Evolutionary conservation across 2,113 vertebrate genomes (phyloP).

Genomic region (Zosterops pallidus): DNA sequence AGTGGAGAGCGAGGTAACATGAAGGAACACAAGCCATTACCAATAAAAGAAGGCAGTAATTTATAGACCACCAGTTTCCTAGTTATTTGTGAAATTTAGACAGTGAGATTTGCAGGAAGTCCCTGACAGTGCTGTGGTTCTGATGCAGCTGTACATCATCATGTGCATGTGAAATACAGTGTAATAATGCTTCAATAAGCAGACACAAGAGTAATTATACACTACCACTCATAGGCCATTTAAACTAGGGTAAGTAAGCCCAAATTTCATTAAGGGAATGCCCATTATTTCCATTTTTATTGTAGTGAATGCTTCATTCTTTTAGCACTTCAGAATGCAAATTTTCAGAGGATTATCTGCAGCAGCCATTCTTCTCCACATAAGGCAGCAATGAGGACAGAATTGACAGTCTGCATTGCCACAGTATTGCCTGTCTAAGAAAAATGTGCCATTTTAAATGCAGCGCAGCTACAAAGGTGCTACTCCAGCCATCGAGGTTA

Average conservation of each 20-base stretch:
- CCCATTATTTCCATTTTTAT: background rate
- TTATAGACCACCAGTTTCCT: background rate
- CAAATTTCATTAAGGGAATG: background rate
- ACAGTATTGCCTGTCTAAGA: background rate
- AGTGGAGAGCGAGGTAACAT: background rate
- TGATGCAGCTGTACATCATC: background rate
- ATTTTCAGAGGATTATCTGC: background rate
- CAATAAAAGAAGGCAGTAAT: background rate
- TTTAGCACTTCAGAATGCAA: background rate
- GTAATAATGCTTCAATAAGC: background rate
- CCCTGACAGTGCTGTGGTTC: background rate
- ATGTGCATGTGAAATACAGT: background rate
- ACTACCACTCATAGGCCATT: background rate
- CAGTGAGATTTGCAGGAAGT: background rate
- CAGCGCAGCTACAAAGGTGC: background rate
- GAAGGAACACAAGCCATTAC: background rate
- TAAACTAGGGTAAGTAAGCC: background rate
- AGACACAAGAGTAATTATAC: background rate
- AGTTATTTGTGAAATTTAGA: background rate
- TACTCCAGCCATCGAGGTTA: background rate
- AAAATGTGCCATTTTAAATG: background rate
- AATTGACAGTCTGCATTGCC: background rate
- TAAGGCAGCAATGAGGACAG: background rate
- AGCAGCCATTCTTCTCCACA: background rate
- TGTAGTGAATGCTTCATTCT: background rate